phyloP scores from a whole-genome alignment of 2,113 vertebrate genomes.

The Atractosteus spatula region DNA sequence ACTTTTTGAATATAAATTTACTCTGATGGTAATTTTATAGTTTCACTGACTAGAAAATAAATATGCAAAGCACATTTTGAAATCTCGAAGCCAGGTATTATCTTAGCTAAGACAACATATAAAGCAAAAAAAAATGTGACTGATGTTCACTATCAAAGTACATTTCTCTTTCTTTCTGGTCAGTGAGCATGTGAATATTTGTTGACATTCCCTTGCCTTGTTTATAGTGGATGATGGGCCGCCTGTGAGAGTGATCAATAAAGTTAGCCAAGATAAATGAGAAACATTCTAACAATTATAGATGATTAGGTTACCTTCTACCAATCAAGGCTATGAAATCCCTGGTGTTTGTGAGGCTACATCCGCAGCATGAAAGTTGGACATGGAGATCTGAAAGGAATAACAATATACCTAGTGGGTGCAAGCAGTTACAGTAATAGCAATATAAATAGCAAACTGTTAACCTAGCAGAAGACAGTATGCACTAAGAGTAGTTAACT shows the following conservation, averaged over 20 bases:
- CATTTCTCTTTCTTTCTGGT: conserved; percentile 17
- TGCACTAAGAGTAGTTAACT: conserved; percentile 50
- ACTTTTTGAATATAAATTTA: too few relatives aligned
- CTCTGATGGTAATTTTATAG: too few relatives aligned
- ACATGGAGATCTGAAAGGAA: conserved; percentile 48
- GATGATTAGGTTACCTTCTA: conserved; percentile 59
- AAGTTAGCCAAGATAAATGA: conserved; percentile 52
- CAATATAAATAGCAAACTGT: conserved; percentile 45
- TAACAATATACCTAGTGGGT: conserved; percentile 51
- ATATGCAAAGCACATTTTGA: too few relatives aligned
- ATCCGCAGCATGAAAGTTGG: conserved; percentile 48
- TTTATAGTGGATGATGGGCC: conserved; percentile 33
- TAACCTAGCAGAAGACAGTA: conserved; percentile 49
- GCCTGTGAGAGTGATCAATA: conserved; percentile 39
- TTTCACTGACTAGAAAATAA: too few relatives aligned
- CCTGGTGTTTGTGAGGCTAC: conserved; percentile 53
- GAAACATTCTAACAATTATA: conserved; percentile 56
- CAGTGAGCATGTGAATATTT: conserved; percentile 37
- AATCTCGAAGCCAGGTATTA: too few relatives aligned
- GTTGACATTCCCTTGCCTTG: conserved; percentile 31
- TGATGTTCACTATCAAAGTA: background rate
- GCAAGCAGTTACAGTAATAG: conserved; percentile 40
- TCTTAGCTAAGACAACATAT: too few relatives aligned
- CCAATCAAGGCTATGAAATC: conserved; percentile 57
- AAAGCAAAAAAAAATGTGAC: too few relatives aligned